Evolutionary conservation across 2,888 invertebrate genomes (phyloP), one percentile per base, ranked within the genome.

Genomic region (Polymixis flavicincta): DNA sequence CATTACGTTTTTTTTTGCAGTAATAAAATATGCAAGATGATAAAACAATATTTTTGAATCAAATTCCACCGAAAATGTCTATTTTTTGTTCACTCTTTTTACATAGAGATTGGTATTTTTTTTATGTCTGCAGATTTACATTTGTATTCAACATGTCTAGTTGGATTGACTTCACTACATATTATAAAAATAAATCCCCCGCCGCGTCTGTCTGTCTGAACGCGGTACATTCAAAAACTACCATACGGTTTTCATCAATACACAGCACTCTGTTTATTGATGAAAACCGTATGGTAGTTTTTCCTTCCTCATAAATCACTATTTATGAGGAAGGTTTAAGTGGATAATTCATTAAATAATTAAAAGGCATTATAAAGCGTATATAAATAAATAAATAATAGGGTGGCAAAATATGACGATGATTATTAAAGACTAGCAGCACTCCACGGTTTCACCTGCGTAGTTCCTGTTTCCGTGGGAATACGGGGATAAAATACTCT

Each of bases 31-130:
- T 48, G 45, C n/a, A 32, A 74, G n/a, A 54, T 74, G 54, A 61
- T 72, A 73, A 42, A 48, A 42, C 42, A 50, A 66, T 42, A 52
- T 45, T 37, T n/a, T 37, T 74, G 19, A 13, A 59, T 32, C 4
- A 14, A 74, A 59, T 28, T 28, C 9, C n/a, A 59, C 42, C 9
- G 17, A 28, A 50, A 28, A 50, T 13, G 0, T 57, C 0, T 48
- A 22, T 17, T 48, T 73, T 37, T 11, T 42, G 28, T 59, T 74
- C 48, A 28, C 9, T 55, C 37, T 64, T 59, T n/a, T 13, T 50
- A n/a, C 42, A n/a, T 19, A 73, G 6, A 76, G 25, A 48, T 76
- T 76, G 45, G 6, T 71, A 71, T 28, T 71, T 76, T 63, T 76
- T 48, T 48, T 55, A 37, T 77, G 25, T 55, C 54, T 55, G 48